Base-by-base conservation (phyloP, 2,888 invertebrate genomes). In the Sepiola atlantica region DNA sequence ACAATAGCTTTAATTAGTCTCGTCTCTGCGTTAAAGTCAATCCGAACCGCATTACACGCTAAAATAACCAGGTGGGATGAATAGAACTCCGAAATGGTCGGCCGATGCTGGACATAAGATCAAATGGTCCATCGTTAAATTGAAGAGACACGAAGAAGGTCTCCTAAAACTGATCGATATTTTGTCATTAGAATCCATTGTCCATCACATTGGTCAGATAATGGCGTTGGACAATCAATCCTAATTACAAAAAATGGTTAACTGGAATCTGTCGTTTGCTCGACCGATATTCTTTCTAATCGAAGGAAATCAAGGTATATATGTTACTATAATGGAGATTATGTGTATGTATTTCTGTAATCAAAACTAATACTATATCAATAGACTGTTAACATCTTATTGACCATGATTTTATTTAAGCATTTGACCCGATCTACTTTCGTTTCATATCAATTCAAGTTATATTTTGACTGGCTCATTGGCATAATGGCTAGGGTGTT, bases 1-100 rank as follows among this genome's bases (percentile, higher is more conserved):
- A 77, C 77, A 77, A 77, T 77, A 77, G 77, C n/a, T 77, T 77
- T 77, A n/a, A 77, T 77, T 77, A 77, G 77, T 77, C n/a, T 77
- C 77, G 77, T 14, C 77, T 77, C 32, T 77, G 32, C 77, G n/a
- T 77, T 32, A 77, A 77, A 32, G n/a, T 32, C 77, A 77, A 77
- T 18, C 16, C n/a, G 77, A 77, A 32, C 77, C 32, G 77, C 32
- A n/a, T 32, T 77, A 77, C 77, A n/a, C 77, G 77, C 77, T 16
- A 77, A 77, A 77, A 77, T 77, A 77, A 77, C 77, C n/a, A 77
- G 77, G 77, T 32, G 14, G 32, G n/a, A n/a, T 77, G 77, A 77
- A 77, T 77, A 77, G 77, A 77, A n/a, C 77, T 77, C 77, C 32
- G 32, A 77, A 77, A 77, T 77, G n/a, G 77, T 32, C 16, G 77